Conservation (phyloP, 2,797 vertebrate genomes). For the Diglossa cyanea region DNA sequence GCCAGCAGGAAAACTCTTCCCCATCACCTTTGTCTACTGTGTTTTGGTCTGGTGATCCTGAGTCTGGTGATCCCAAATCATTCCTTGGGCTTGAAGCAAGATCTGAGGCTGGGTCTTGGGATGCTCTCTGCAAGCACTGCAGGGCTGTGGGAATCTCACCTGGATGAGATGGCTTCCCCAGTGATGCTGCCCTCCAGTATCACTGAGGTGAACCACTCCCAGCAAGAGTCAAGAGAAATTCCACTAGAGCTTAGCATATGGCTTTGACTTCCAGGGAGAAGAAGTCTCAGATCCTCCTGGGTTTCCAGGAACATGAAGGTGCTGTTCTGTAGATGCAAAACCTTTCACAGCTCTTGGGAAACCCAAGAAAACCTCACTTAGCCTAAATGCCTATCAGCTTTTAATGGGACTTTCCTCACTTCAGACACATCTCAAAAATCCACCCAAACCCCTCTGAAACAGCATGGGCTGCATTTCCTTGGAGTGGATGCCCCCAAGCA, state of each 20-base stretch:
- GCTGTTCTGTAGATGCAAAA: neutral
- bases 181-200: neutral
- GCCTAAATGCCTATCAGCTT: neutral
- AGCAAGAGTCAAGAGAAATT: neutral
- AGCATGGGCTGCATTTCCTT: neutral
- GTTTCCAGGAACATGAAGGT: neutral
- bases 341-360: neutral
- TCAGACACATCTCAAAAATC: neutral
- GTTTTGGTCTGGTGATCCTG: neutral
- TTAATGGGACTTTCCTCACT: neutral
- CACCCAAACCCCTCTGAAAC: neutral
- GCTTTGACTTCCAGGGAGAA: neutral
- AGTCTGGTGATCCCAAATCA: neutral
- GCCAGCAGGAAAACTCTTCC: neutral
- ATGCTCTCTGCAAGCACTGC: rapidly evolving
- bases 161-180: neutral
- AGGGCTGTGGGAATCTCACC: neutral
- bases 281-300: neutral
- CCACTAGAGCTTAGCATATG: neutral
- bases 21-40: neutral
- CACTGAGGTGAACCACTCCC: neutral
- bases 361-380: neutral
- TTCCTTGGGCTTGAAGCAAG: neutral
- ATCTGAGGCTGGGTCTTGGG: neutral
- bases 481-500: rapidly evolving